These are phyloP conservation scores for Calameuta filiformis DNA, from an alignment of 2,888 invertebrate species.

Conservation along the genomic window DNA sequence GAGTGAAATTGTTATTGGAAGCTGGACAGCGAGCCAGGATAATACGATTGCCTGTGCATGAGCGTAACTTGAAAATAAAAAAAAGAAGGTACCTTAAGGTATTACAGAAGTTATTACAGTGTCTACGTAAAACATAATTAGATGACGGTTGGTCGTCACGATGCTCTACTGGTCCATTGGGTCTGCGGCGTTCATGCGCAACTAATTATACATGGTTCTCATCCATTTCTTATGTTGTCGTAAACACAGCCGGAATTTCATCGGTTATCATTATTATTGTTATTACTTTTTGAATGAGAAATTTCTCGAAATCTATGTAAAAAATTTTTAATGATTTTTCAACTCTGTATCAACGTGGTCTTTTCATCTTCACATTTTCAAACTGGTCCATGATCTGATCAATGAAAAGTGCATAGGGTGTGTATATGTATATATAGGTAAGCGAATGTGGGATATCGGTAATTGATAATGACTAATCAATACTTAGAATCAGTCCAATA, in stretches of 20 bases:
- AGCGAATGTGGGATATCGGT: background rate
- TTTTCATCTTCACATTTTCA: background rate
- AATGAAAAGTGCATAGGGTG: background rate
- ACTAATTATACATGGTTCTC: background rate
- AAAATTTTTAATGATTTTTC: background rate
- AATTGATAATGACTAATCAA: background rate
- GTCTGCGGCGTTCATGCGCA: background rate
- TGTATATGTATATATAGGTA: background rate
- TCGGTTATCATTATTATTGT: background rate
- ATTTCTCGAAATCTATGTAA: too few species aligned
- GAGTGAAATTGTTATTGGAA: background rate
- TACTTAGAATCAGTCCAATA: background rate
- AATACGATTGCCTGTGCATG: background rate
- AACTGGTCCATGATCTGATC: background rate
- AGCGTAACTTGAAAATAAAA: background rate
- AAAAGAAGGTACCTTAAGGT: background rate
- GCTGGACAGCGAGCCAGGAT: background rate
- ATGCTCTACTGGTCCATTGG: background rate
- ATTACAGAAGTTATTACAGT: constrained; percentile 42
- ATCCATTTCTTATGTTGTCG: background rate
- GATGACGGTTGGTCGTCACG: constrained; percentile 33
- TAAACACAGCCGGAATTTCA: background rate
- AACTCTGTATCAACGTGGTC: background rate
- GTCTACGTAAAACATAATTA: constrained; percentile 49
- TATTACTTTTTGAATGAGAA: too few species aligned